Evolutionary conservation across 1,140 invertebrate species (phyloP).

Genomic region (Cydia strobilella): DNA sequence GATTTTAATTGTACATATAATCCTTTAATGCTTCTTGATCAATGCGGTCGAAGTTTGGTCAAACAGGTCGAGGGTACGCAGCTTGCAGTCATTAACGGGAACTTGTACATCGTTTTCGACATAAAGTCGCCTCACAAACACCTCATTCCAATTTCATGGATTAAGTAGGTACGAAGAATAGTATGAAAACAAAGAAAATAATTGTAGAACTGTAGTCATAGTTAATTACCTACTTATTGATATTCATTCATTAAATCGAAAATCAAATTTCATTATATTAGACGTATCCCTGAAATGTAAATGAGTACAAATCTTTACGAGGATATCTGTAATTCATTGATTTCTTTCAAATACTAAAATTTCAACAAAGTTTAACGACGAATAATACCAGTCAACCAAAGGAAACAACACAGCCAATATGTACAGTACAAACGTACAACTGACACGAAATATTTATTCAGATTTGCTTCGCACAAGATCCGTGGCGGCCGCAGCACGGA

Average conservation of each 20-base stretch:
- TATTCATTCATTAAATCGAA: too few relatives aligned
- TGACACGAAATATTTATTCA: background rate
- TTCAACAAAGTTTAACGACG: too few relatives aligned
- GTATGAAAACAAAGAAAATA: too few relatives aligned
- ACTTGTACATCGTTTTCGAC: background rate
- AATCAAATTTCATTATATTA: too few relatives aligned
- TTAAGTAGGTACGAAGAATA: background rate
- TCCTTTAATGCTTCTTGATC: slow-evolving; percentile 31
- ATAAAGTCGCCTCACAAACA: background rate
- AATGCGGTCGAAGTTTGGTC: slow-evolving; percentile 26
- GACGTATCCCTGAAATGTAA: too few relatives aligned
- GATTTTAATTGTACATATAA: slow-evolving; percentile 32
- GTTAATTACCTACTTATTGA: too few relatives aligned
- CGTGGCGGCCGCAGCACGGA: background rate
- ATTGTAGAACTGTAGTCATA: too few relatives aligned
- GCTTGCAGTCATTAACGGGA: background rate
- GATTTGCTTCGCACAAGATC: slow-evolving; percentile 6
- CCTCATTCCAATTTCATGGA: background rate
- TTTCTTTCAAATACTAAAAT: too few relatives aligned
- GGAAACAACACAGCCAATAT: too few relatives aligned
- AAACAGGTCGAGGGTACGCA: slow-evolving; percentile 23
- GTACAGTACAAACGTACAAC: background rate
- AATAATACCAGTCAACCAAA: too few relatives aligned
- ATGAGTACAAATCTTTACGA: too few relatives aligned
- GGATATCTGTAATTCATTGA: too few relatives aligned